Evolutionary conservation across 2,888 invertebrate genomes (phyloP).

Genomic region (Theodoxus fluviatilis): DNA sequence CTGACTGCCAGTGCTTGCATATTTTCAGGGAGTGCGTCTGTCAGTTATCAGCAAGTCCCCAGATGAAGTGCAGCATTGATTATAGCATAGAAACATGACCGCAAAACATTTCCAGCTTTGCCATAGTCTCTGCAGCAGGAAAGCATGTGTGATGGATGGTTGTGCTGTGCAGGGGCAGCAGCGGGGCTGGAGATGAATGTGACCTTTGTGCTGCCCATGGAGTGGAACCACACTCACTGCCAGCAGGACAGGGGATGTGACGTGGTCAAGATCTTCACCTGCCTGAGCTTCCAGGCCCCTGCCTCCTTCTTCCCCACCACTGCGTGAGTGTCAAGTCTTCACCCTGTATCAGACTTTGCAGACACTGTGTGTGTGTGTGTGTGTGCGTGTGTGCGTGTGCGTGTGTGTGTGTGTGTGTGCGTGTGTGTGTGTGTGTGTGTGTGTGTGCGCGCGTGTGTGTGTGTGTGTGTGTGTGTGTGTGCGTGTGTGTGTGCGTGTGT

Average conservation of each 20-base stretch:
- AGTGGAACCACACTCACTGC: constrained; percentile 54
- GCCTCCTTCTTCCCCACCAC: constrained; percentile 52
- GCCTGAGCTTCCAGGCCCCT: constrained; percentile 57
- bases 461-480: background rate
- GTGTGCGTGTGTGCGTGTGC: background rate
- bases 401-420: constrained; percentile 12
- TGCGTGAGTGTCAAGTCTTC: constrained; percentile 40
- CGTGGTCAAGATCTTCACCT: constrained; percentile 49
- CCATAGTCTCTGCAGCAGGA: too few species aligned
- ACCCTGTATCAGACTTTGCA: background rate
- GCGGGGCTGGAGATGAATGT: constrained; percentile 50
- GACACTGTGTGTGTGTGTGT: background rate
- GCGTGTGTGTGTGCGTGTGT: constrained; percentile 1
- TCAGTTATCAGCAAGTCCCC: constrained; percentile 1
- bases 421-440: constrained; percentile 11
- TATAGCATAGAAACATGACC: too few species aligned
- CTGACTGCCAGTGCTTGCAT: too few species aligned
- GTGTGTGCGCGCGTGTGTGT: background rate
- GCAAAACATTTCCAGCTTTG: too few species aligned
- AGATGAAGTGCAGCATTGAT: too few species aligned
- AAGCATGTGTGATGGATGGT: constrained; percentile 26
- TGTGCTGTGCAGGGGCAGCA: constrained; percentile 48
- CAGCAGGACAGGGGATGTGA: constrained; percentile 36
- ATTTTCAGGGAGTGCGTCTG: background rate
- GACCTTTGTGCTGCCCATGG: constrained; percentile 50